Conservation (phyloP, 2,888 invertebrate species). For the Lasiommata megera region DNA sequence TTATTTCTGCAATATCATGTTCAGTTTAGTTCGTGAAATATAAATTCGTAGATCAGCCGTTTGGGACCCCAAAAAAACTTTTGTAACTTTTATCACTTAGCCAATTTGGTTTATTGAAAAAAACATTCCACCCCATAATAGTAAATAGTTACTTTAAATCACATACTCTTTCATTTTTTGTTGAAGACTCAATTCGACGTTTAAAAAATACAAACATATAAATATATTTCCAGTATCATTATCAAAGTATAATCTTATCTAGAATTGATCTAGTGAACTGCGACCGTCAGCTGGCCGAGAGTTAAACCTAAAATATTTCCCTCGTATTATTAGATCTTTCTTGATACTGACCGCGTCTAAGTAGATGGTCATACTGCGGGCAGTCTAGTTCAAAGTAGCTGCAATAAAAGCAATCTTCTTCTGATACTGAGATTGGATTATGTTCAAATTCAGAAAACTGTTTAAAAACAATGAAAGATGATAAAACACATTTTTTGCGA, state of each 20-base stretch:
- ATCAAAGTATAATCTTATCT: constrained; percentile 2
- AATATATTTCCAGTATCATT: neutral
- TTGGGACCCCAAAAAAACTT: neutral
- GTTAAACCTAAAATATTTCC: constrained; percentile 4
- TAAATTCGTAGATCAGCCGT: neutral
- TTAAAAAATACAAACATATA: neutral
- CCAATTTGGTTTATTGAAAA: too few relatives aligned
- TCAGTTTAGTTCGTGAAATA: neutral
- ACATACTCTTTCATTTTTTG: too few relatives aligned
- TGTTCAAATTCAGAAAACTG: too few relatives aligned
- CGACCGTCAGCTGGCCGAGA: neutral
- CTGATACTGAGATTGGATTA: neutral
- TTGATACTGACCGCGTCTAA: neutral
- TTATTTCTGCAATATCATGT: neutral
- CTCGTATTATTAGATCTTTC: neutral
- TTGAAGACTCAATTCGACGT: neutral
- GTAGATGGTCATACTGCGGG: neutral
- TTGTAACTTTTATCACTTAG: neutral
- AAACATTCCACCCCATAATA: too few relatives aligned
- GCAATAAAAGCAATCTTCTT: constrained; percentile 8
- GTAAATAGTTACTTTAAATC: too few relatives aligned
- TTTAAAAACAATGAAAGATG: too few relatives aligned
- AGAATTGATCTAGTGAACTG: constrained; percentile 1
- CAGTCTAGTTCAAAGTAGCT: neutral
- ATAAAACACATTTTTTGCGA: too few relatives aligned